A percentile compares a stretch with the other conserved stretches of the same genome.
Conservation (phyloP, 2,888 invertebrate genomes). For the Venustoraphidia nigricollis region DNA sequence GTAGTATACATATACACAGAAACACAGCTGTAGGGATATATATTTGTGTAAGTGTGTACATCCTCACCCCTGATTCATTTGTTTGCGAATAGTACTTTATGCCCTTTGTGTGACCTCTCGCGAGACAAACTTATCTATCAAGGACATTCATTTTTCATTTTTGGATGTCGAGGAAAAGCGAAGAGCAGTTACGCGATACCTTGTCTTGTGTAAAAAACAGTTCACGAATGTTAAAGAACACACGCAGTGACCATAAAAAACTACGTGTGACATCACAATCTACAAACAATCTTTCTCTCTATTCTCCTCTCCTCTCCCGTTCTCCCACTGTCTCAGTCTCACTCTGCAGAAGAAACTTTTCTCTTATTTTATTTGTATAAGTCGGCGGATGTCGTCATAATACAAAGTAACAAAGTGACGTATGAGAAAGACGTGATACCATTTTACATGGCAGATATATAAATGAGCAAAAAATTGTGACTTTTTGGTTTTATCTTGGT, state of each 20-base stretch:
- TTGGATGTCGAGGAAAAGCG: not conserved
- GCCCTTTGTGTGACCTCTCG: not conserved
- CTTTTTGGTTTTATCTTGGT: not conserved
- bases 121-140: constrained; percentile 1
- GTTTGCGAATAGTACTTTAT: too few species aligned
- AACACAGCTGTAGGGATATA: too few species aligned
- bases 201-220: not conserved
- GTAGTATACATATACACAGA: too few species aligned
- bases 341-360: not conserved
- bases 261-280: not conserved
- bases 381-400: constrained; percentile 1
- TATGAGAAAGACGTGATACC: not conserved
- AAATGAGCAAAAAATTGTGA: not conserved
- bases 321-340: too few species aligned
- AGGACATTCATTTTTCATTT: constrained; percentile 2
- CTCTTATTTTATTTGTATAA: constrained; percentile 1
- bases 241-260: not conserved
- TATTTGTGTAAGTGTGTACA: too few species aligned
- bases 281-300: not conserved
- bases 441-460: not conserved
- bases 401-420: not conserved
- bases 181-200: not conserved
- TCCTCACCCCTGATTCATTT: too few species aligned
- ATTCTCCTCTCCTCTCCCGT: too few species aligned
- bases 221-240: not conserved